Base-by-base conservation (phyloP, 2,113 vertebrate genomes). In the Sinocyclocheilus anophthalmus region DNA sequence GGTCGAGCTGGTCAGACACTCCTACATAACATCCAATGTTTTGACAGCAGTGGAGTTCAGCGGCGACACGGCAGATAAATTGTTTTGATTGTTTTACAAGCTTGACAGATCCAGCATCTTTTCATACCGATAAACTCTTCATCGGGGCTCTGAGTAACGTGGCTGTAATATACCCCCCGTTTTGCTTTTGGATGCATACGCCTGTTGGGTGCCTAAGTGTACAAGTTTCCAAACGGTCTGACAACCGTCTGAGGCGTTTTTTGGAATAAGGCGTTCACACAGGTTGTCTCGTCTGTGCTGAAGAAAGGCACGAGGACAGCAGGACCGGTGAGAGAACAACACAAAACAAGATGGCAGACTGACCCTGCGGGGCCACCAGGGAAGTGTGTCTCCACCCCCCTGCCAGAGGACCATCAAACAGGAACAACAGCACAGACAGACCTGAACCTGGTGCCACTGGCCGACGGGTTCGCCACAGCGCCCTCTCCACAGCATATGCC, bases 241-340 rank as follows among this genome's bases (percentile, higher is more conserved):
- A 83, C 26, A 83, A 83, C 65, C 26, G 26, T 81, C 59, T 70
- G 61, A 53, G 81, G 73, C 75, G 83, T 87, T 87, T 87, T 81
- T 79, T n/a, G n/a, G 57, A 82, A 45, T 78, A 55, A 83, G 84
- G 84, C 61, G 77, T 84, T 84, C 82, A 81, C 85, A 86, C 88
- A 87, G 88, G 88, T 87, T 85, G 85, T 84, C 88, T 87, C 83
- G 85, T 84, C 88, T 87, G 84, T 88, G 88, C 85, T 84, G 84
- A 84, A 89, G 83, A 87, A 87, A 89, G 88, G 83, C 85, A 57
- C 79, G 83, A 84, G 70, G 85, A n/a, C 83, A 83, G 84, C 85
- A 84, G 81, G 85, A 82, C 84, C 45, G 79, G 81, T 45, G 76
- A 75, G 86, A 80, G 26, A 70, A 83, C 61, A 83, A 83, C 76